Percentiles rank a stretch among this genome's conserved stretches.
phyloP scores from a whole-genome alignment of 37 sponge, comb jelly and placozoan genomes.

The Aplysina aerophoba region DNA sequence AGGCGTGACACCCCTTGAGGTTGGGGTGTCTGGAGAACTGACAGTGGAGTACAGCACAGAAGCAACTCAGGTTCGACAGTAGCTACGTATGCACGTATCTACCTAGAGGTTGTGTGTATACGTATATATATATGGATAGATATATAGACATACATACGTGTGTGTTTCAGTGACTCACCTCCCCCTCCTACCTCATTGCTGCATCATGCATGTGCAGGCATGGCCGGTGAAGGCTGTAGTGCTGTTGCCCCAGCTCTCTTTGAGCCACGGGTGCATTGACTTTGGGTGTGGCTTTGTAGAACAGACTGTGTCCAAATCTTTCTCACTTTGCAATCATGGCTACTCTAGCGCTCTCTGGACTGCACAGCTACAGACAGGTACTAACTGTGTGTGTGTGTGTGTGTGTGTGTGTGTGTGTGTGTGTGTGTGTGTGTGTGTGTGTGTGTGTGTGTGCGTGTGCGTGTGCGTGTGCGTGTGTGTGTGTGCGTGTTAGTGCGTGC shows the following conservation, averaged over 20 bases:
- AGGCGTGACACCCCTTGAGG: not conserved
- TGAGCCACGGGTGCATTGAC: too few relatives aligned
- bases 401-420: not conserved
- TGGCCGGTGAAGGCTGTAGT: too few relatives aligned
- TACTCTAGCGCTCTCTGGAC: not conserved
- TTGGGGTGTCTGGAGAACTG: not conserved
- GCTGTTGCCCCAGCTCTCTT: too few relatives aligned
- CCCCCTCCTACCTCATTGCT: too few relatives aligned
- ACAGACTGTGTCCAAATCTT: too few relatives aligned
- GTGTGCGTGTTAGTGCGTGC: not conserved
- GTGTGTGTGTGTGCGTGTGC: too few relatives aligned
- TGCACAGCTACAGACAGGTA: not conserved
- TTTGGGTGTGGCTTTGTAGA: too few relatives aligned
- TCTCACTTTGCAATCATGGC: too few relatives aligned
- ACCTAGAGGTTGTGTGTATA: too few relatives aligned
- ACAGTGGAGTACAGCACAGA: constrained; percentile 10
- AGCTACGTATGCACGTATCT: not conserved
- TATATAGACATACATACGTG: too few relatives aligned
- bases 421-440: constrained; percentile 3
- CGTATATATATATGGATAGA: constrained; percentile 1
- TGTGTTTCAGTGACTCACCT: too few relatives aligned
- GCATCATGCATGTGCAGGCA: too few relatives aligned
- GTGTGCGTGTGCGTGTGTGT: not conserved
- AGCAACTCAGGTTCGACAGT: not conserved
- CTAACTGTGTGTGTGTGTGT: constrained; percentile 7